phyloP scores from a whole-genome alignment of 2,888 invertebrate species.

The Syrphus vitripennis region DNA sequence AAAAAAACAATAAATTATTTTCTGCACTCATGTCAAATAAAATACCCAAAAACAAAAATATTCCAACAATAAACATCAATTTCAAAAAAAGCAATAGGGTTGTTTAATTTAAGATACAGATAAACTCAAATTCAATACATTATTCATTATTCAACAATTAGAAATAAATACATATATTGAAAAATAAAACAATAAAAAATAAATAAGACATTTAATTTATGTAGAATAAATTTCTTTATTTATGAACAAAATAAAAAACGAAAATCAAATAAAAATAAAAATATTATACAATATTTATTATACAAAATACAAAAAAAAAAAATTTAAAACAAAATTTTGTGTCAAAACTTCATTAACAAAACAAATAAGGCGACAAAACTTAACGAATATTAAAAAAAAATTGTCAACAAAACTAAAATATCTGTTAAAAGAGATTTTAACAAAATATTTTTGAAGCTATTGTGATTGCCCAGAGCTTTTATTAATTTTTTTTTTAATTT shows the following conservation, averaged over 20 bases:
- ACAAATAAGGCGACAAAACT: constrained; percentile 9
- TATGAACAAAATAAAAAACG: constrained; percentile 16
- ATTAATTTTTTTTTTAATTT: neutral
- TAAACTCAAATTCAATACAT: neutral
- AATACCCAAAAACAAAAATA: neutral
- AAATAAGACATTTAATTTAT: constrained; percentile 13
- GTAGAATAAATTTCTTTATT: constrained; percentile 31
- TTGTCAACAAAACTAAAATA: neutral
- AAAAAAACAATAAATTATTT: too few species aligned
- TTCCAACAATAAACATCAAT: neutral
- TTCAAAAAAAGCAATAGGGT: constrained; percentile 43
- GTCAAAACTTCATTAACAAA: constrained; percentile 11
- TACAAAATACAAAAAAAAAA: neutral
- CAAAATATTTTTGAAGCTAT: constrained; percentile 29
- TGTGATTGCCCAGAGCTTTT: constrained; percentile 48
- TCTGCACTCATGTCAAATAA: neutral
- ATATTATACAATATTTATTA: neutral
- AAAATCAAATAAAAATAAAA: neutral
- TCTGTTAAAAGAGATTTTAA: neutral
- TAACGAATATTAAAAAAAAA: neutral
- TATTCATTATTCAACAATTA: neutral
- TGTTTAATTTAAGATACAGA: constrained; percentile 48
- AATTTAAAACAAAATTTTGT: constrained; percentile 15
- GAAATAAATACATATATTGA: neutral
- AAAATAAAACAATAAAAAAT: neutral